These are phyloP conservation scores for Poecile montanus DNA, from an alignment of 2,797 vertebrate species.

Conservation along the genomic window DNA sequence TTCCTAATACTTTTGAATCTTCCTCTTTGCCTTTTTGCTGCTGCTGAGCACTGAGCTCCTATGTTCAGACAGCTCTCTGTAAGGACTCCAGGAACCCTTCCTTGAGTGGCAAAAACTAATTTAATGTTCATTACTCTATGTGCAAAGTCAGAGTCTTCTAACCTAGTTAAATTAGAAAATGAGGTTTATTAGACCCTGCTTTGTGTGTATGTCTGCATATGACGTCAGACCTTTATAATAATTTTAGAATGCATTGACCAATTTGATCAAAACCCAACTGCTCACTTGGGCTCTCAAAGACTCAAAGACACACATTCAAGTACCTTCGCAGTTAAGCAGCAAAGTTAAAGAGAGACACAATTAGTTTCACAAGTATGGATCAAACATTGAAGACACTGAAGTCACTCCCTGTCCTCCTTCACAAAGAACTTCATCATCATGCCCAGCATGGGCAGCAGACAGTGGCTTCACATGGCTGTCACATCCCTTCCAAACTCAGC, in stretches of 20 bases:
- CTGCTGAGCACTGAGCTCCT: neutral
- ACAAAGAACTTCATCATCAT: neutral
- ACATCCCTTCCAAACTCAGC: neutral
- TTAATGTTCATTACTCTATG: neutral
- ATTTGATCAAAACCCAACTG: neutral
- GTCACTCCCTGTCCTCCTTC: neutral
- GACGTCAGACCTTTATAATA: neutral
- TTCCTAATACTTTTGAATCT: neutral
- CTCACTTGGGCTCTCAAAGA: neutral
- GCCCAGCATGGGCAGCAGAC: neutral
- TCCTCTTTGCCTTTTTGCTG: neutral
- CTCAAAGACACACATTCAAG: neutral
- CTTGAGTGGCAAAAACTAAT: neutral
- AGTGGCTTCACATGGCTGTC: neutral
- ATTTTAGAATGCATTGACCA: neutral
- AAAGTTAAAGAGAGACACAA: neutral
- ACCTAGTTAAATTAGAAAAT: conserved; percentile 7
- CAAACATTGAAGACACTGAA: neutral
- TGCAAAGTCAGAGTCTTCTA: neutral
- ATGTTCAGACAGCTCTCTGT: neutral
- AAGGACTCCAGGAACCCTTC: neutral
- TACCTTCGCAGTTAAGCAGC: neutral
- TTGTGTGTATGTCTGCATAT: neutral
- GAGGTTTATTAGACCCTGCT: neutral
- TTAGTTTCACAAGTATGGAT: neutral